Evolutionary conservation across 2,888 invertebrate species (phyloP).

Genomic region (Dryocosmus kuriphilus): DNA sequence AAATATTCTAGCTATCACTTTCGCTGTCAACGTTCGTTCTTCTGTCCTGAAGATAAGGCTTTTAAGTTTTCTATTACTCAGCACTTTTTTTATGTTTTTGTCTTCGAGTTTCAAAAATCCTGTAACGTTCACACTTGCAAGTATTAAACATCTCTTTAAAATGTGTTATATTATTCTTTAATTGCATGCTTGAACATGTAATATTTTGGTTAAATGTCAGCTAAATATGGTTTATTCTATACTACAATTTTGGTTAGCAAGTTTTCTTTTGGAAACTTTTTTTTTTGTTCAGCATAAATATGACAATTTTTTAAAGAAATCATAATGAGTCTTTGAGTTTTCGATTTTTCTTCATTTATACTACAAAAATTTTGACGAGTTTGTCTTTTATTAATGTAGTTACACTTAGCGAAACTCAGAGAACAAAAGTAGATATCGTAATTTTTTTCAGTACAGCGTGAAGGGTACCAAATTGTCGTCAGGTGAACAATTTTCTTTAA

Average conservation of each 20-base stretch:
- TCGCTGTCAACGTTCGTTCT: slow-evolving; percentile 58
- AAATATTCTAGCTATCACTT: slow-evolving; percentile 52
- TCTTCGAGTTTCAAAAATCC: slow-evolving; percentile 17
- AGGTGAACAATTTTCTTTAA: too few relatives aligned
- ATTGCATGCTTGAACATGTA: slow-evolving; percentile 3
- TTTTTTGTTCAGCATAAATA: not conserved
- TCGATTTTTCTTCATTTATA: not conserved
- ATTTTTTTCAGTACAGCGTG: too few relatives aligned
- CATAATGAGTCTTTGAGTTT: not conserved
- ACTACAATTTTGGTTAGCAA: not conserved
- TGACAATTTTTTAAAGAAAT: not conserved
- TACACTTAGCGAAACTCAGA: too few relatives aligned
- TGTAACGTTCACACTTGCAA: not conserved
- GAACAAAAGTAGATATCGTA: too few relatives aligned
- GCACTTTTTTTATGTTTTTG: slow-evolving; percentile 31
- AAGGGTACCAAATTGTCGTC: too few relatives aligned
- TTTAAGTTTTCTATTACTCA: slow-evolving; percentile 46
- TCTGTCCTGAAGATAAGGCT: slow-evolving; percentile 58
- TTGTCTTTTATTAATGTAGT: not conserved
- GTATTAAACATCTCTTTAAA: not conserved
- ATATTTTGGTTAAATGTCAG: slow-evolving; percentile 9
- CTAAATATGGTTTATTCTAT: not conserved
- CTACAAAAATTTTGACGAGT: not conserved
- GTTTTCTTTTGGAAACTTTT: too few relatives aligned
- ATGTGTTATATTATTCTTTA: not conserved